Conservation (phyloP, 2,113 vertebrate species). For the Toxostoma redivivum region DNA sequence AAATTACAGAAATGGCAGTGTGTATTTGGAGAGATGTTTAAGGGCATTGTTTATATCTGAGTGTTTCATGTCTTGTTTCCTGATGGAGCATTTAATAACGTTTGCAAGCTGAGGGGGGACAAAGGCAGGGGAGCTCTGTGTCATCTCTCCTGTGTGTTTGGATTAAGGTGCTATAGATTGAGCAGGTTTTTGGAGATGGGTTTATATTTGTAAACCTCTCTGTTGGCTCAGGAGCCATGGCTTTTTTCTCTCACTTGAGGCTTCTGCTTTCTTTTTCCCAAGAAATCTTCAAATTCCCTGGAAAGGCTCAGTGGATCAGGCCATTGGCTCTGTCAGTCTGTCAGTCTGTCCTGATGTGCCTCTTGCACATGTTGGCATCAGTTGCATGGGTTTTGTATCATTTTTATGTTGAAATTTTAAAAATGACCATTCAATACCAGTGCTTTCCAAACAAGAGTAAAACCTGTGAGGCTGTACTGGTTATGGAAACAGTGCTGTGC, state of each 20-base stretch:
- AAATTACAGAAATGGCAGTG: background rate
- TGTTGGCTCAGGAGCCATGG: background rate
- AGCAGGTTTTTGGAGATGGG: background rate
- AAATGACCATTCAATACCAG: background rate
- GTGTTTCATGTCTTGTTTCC: background rate
- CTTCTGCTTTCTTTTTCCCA: background rate
- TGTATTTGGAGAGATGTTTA: background rate
- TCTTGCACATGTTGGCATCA: background rate
- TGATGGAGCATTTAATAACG: background rate
- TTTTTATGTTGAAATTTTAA: background rate
- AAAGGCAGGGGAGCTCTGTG: background rate
- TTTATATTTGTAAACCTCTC: background rate
- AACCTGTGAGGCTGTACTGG: background rate
- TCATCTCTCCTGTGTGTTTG: background rate
- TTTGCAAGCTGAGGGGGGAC: background rate
- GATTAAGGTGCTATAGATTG: background rate
- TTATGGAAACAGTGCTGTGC: background rate
- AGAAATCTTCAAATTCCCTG: background rate
- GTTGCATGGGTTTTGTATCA: background rate
- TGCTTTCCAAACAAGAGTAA: background rate
- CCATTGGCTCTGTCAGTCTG: accelerated
- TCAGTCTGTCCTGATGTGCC: background rate
- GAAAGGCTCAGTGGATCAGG: background rate
- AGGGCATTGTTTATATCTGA: background rate
- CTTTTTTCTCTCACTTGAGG: background rate